Conservation (phyloP, 2,113 vertebrate species). For the Otus sunia region DNA sequence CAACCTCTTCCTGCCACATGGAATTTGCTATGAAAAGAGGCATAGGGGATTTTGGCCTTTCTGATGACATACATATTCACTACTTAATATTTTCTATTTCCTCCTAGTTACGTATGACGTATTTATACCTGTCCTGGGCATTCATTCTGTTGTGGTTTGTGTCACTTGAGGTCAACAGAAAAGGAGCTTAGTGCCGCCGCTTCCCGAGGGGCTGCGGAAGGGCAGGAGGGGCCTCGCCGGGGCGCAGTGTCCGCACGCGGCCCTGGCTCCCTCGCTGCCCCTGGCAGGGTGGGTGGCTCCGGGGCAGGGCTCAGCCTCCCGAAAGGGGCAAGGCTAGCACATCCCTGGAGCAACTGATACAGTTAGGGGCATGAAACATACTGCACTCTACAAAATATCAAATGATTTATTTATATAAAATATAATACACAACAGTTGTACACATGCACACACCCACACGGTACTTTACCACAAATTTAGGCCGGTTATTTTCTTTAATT, state of each 20-base stretch:
- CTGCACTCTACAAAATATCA: slow-evolving; percentile 90
- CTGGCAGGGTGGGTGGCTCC: too few species aligned
- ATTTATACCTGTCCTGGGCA: accelerated
- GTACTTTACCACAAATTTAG: slow-evolving; percentile 86
- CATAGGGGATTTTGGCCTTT: background rate
- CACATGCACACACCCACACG: slow-evolving; percentile 95
- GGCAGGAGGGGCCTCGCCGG: too few species aligned
- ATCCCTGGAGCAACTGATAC: background rate
- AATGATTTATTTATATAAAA: slow-evolving; percentile 96
- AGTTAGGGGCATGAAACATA: background rate
- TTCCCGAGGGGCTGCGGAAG: background rate
- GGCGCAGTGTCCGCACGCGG: too few species aligned
- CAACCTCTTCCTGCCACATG: background rate
- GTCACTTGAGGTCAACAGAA: accelerated
- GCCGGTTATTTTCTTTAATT: slow-evolving; percentile 78
- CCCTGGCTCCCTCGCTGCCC: too few species aligned
- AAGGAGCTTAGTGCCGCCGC: background rate
- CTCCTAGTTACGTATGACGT: accelerated
- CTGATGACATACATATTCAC: background rate
- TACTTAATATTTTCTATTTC: background rate
- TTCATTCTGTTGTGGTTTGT: background rate
- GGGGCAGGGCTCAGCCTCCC: too few species aligned
- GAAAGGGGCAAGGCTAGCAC: too few species aligned
- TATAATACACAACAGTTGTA: slow-evolving; percentile 80
- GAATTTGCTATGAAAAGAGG: background rate